These are phyloP conservation scores for Brachirus orientalis DNA, from an alignment of 2,113 vertebrate genomes.

Conservation along the genomic window DNA sequence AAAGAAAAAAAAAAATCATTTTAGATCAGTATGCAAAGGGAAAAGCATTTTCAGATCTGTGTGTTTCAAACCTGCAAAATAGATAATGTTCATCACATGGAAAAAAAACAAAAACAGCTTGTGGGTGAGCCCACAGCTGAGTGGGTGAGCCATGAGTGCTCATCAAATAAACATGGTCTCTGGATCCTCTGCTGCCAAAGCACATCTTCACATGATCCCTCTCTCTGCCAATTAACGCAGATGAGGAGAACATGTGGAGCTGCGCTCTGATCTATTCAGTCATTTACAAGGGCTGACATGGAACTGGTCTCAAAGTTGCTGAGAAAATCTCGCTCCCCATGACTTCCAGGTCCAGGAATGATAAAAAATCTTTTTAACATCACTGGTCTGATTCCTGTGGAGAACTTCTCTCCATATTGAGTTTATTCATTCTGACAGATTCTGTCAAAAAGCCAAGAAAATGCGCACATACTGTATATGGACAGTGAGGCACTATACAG, in stretches of 20 bases:
- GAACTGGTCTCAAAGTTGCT: slow-evolving; percentile 46
- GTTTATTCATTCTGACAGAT: not conserved
- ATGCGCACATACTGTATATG: not conserved
- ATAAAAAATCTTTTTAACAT: not conserved
- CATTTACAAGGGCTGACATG: slow-evolving; percentile 52
- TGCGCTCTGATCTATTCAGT: slow-evolving; percentile 55
- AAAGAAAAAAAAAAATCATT: not conserved
- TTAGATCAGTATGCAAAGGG: not conserved
- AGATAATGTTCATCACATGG: slow-evolving; percentile 62
- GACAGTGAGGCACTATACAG: not conserved
- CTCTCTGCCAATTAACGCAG: slow-evolving; percentile 67
- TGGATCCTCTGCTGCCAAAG: slow-evolving; percentile 61
- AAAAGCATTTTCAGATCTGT: slow-evolving; percentile 1
- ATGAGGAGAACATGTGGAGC: slow-evolving; percentile 70
- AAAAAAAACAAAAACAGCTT: slow-evolving; percentile 65
- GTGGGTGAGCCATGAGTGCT: slow-evolving; percentile 71
- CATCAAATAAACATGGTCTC: slow-evolving; percentile 72
- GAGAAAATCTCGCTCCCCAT: slow-evolving; percentile 3
- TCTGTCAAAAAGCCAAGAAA: not conserved
- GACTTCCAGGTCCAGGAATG: not conserved
- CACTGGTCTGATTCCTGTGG: not conserved
- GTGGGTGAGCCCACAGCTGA: slow-evolving; percentile 68
- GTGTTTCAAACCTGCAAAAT: slow-evolving; percentile 52
- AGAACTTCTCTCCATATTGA: not conserved
- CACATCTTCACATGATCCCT: slow-evolving; percentile 68